Percentiles rank a stretch among this genome's conserved stretches.
These are phyloP conservation scores for Macropis europaea DNA, from an alignment of 2,888 invertebrate species.

Conservation along the genomic window DNA sequence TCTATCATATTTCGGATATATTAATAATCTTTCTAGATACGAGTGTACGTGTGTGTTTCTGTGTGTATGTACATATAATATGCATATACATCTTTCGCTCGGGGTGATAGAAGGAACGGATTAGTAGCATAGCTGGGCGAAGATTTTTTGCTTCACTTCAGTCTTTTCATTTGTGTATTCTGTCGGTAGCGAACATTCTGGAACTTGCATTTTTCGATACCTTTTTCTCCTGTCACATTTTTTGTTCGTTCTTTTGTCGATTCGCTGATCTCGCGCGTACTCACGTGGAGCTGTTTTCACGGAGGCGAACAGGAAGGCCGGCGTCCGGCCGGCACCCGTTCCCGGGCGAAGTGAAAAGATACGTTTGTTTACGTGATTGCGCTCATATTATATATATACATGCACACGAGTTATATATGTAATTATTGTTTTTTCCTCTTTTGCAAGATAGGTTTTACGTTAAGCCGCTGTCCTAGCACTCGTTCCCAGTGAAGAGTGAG, in stretches of 20 bases:
- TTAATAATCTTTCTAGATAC: constrained; percentile 67
- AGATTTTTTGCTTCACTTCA: constrained; percentile 51
- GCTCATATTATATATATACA: constrained; percentile 58
- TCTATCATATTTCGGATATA: constrained; percentile 66
- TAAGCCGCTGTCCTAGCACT: constrained; percentile 39
- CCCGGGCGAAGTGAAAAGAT: constrained; percentile 20
- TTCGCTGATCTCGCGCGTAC: constrained; percentile 6
- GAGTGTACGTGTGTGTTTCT: constrained; percentile 66
- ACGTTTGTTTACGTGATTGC: constrained; percentile 11
- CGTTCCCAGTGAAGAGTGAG: constrained; percentile 28
- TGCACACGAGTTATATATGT: constrained; percentile 55
- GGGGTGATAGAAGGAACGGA: constrained; percentile 48
- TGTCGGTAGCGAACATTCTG: constrained; percentile 30
- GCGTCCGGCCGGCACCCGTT: no score
- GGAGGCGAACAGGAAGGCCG: no score
- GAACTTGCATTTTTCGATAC: constrained; percentile 43
- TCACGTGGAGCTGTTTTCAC: neutral
- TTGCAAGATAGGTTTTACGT: constrained; percentile 49
- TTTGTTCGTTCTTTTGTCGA: constrained; percentile 3
- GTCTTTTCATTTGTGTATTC: constrained; percentile 2
- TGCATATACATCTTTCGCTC: constrained; percentile 58
- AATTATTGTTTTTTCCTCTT: constrained; percentile 52
- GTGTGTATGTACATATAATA: constrained; percentile 67
- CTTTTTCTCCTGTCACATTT: neutral
- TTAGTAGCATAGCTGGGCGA: constrained; percentile 47